A percentile compares a stretch with the other conserved stretches of the same genome.
These are phyloP conservation scores for Camponotus floridanus DNA, from an alignment of 1,140 invertebrate species.

Conservation along the genomic window DNA sequence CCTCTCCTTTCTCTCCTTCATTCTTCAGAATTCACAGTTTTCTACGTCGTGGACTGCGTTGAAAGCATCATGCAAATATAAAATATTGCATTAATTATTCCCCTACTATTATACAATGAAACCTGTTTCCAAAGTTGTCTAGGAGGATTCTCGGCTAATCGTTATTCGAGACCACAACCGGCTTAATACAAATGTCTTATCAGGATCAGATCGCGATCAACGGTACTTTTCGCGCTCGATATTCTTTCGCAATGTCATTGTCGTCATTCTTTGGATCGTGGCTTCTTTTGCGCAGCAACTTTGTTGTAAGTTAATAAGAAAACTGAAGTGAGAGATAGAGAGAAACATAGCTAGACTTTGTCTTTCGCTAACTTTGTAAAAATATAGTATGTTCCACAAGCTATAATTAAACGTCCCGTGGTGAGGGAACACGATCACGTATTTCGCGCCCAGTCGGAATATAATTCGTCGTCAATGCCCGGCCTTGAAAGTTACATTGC, in stretches of 20 bases:
- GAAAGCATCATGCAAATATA: conserved; percentile 7
- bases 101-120: not conserved
- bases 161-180: not conserved
- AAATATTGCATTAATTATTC: conserved; percentile 1
- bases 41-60: not conserved
- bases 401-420: conserved; percentile 44
- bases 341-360: not conserved
- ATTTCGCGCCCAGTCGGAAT: not conserved
- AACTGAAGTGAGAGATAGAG: not conserved
- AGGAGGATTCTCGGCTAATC: conserved; percentile 10
- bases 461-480: conserved; percentile 29
- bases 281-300: not conserved
- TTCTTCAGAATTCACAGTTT: not conserved
- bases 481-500: conserved; percentile 18
- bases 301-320: not conserved
- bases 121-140: conserved; percentile 27
- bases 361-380: conserved; percentile 19
- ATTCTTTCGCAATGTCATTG: conserved; percentile 2
- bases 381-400: conserved; percentile 1
- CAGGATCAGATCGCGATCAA: conserved; percentile 53
- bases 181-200: conserved; percentile 6
- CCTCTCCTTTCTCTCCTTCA: not conserved
- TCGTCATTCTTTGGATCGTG: conserved; percentile 10
- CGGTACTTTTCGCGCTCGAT: conserved; percentile 1
- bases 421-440: not conserved